Evolutionary conservation across 2,888 invertebrate genomes (phyloP), one percentile per base, ranked within the genome.

Genomic region (Drosophila setosimentum): DNA sequence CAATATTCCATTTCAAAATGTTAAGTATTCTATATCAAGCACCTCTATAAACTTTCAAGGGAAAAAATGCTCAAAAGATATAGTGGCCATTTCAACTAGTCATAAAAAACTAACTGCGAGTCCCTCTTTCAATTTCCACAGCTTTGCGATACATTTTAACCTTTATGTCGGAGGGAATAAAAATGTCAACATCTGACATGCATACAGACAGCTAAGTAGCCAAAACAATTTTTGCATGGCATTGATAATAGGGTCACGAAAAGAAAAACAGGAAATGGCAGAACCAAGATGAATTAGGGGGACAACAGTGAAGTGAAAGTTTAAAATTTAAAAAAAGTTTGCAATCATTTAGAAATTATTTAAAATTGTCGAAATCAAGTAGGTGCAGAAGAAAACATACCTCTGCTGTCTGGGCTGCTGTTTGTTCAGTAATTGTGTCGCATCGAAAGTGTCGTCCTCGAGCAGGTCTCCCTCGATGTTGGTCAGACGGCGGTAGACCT

Each of bases 401-500:
- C 93, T 91, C 75, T 92, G 92, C 69, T 79, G 86, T 70, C 87
- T 79, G 42, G 87, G 91, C 74, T 91, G 91, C 62, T 91, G 91
- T 70, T 88, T 91, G 77, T 91, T 91, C 62, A 92, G 78, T 76
- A 92, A 90, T 79, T 92, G 92, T 68, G 91, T 82, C 59, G 91
- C 88, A 72, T 93, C 91, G 79, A 93, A 93, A 69, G 90, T 90
- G 77, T 93, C 93, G 78, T 93, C 92, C 72, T 93, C 93, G 32
- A 91, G 73, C 11, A 89, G 80, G 53, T 93, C 93, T 4, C 91
- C 91, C 58, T 93, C 92, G 65, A 75, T 88, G 74, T 92, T 92
- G 69, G 92, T 91, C 71, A 93, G 82, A 13, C 92, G 92, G 40
- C 92, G 89, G 80, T 93, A 93, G 54, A 92, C 87, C 76, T 93